These are phyloP conservation scores for Glyphotaelius pellucidus DNA, from an alignment of 2,888 invertebrate species.

Conservation along the genomic window DNA sequence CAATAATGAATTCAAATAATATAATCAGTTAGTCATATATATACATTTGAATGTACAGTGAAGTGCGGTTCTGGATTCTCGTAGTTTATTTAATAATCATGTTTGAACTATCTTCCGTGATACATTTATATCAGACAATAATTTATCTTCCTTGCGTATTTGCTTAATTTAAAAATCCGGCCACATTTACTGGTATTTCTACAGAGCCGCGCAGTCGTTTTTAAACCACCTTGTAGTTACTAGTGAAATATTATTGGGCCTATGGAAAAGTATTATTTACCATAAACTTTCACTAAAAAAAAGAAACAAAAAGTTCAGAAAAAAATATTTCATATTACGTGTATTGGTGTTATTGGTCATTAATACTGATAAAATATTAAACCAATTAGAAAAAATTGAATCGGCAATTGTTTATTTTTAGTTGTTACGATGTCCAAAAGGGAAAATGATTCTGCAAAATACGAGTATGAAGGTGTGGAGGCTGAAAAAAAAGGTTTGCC, in stretches of 20 bases:
- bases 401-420: background rate
- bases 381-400: too few relatives aligned
- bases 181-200: background rate
- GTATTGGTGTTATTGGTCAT: too few relatives aligned
- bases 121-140: background rate
- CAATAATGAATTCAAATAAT: too few relatives aligned
- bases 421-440: background rate
- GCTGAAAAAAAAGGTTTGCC: background rate
- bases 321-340: too few relatives aligned
- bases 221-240: background rate
- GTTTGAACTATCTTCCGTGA: background rate
- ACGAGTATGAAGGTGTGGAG: background rate
- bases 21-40: too few relatives aligned
- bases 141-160: background rate
- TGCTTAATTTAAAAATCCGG: background rate
- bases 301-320: too few relatives aligned
- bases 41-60: background rate
- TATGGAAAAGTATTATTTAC: too few relatives aligned
- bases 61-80: background rate
- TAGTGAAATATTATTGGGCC: background rate
- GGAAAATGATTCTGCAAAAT: background rate
- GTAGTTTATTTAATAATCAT: background rate
- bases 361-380: too few relatives aligned
- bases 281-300: too few relatives aligned
- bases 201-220: background rate